These are phyloP conservation scores for Heterotilapia buettikoferi DNA, from an alignment of 2,113 vertebrate species.

Conservation along the genomic window DNA sequence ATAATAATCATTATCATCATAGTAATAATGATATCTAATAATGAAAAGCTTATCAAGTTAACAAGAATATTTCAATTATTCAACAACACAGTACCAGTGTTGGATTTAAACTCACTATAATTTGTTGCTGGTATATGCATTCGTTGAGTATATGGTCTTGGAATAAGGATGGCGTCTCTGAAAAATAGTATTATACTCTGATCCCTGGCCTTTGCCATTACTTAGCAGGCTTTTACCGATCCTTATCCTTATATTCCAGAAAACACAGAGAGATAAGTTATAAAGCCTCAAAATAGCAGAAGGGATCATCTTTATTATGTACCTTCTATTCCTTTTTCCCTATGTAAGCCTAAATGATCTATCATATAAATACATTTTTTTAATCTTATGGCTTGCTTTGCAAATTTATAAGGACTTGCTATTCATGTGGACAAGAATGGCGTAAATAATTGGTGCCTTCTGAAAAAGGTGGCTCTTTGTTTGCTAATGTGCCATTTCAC, in stretches of 20 bases:
- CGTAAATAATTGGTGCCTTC: background rate
- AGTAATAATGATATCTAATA: background rate
- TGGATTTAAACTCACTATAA: background rate
- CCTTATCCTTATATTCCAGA: background rate
- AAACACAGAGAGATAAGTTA: background rate
- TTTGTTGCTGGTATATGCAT: background rate
- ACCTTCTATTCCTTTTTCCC: background rate
- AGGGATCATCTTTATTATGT: background rate
- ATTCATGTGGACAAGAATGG: background rate
- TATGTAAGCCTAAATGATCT: background rate
- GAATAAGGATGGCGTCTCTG: background rate
- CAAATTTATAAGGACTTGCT: background rate
- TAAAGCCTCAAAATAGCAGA: background rate
- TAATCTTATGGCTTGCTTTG: background rate
- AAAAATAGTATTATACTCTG: background rate
- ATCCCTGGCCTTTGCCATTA: background rate
- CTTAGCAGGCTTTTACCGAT: background rate
- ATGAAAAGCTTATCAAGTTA: background rate
- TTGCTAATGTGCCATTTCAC: background rate
- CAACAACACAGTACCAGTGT: background rate
- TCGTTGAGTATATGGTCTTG: background rate
- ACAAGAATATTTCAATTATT: background rate
- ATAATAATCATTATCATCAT: background rate
- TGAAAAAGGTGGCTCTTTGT: background rate
- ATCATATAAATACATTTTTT: background rate